Base-by-base conservation (phyloP, 1,140 invertebrate species). In the Atta texana region DNA sequence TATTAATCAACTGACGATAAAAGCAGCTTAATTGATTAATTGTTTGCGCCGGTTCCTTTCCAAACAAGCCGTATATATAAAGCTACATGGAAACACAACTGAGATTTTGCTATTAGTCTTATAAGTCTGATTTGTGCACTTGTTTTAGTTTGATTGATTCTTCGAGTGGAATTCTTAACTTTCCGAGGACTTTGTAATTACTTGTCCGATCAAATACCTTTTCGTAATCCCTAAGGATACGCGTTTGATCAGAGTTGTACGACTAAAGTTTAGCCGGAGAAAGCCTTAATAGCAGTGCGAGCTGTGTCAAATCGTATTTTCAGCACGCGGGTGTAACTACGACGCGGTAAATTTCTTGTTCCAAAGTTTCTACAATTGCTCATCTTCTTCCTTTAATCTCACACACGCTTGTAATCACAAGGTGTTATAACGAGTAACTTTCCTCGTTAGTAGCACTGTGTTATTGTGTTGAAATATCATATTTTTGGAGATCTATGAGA, bases 381-480 rank as follows among this genome's bases (percentile, higher is more conserved):
- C 80, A 84, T 51, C 80, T 71, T 84, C 80, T 75, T 75, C 80
- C 80, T 84, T 84, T 84, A 84, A 84, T 84, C 69, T 84, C 39
- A 84, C 44, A 39, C 44, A 75, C 14, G 39, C 59, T 14, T 63
- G n/a, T 84, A 84, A 84, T 84, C 80, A 74, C 80, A 84, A 84
- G 28, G 69, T 44, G n/a, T 84, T 75, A 51, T 75, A 84, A 84
- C 80, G 39, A 84, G n/a, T 39, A 75, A 24, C 3, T 39, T 74
- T 63, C 0, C 39, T 82, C 55, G 80, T 82, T 74, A 82, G 69
- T 28, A 49, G 8, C 18, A 18, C 7, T 7, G 39, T 18, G 8
- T 3, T 39, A 2, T n/a, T 34, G 55, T 74, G 44, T 75, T 39
- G 28, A 61, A 84, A 75, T 84, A 75, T 84, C 24, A 51, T 82